Base-by-base conservation (phyloP, 2,797 vertebrate genomes). In the Mastacembelus armatus region DNA sequence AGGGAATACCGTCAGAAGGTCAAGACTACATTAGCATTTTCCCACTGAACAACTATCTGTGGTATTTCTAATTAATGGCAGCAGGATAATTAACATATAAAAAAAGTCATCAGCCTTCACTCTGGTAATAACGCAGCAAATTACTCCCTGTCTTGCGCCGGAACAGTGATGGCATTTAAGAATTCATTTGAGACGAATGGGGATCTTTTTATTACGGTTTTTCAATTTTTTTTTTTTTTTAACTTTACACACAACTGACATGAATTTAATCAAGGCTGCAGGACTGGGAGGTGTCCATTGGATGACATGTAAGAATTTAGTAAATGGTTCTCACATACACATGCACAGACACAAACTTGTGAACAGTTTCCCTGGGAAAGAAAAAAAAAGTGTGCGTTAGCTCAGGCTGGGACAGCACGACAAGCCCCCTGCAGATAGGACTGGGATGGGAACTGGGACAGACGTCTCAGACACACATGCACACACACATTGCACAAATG, bases 401-500 rank as follows among this genome's bases (percentile, higher is more conserved):
- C 58, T 38, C 61, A 83, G 77, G 47, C 71, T 62, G 68, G 76
- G 75, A 77, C 44, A 61, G 58, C 24, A 58, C 7, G 50, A 73
- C 65, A 67, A 65, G 65, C 83, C 89, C 85, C 89, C 89, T 73
- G 87, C 55, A 73, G 86, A 75, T 71, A 71, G 30, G 51, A 58
- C 79, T 38, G 72, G 85, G 86, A 90, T 90, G 91, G 91, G 90
- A 93, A 94, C 92, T 92, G 88, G 92, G 91, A 89, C 89, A 89
- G 88, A 91, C 83, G 78, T 89, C 85, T 91, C 80, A 55, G 78
- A 83, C 82, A 80, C 88, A 24, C 30, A 3, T 4, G 3, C 59
- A 27, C 40, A 45, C 54, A 60, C 18, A 33, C 54, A 52, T 38
- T 30, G 15, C 42, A 60, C 75, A 76, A 77, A 72, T 57, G 61